Evolutionary conservation across 2,888 invertebrate species (phyloP).

Genomic region (Helleia helle): DNA sequence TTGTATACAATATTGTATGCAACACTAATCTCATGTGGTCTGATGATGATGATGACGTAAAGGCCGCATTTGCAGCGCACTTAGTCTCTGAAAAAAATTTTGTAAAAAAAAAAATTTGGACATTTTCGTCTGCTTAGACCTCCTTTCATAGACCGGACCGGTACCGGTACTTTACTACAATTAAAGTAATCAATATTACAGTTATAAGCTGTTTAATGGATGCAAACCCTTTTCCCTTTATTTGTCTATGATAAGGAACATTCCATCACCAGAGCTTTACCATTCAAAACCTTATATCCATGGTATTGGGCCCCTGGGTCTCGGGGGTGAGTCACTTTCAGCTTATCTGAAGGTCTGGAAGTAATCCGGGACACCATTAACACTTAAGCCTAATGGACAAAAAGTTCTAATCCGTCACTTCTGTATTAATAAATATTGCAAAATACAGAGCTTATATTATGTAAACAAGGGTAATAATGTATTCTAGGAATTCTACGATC

Average conservation of each 20-base stretch:
- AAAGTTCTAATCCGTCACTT: constrained; percentile 60
- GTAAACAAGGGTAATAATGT: too few relatives aligned
- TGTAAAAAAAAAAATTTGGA: too few relatives aligned
- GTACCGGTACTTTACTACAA: background rate
- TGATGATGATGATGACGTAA: too few relatives aligned
- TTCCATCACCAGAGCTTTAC: background rate
- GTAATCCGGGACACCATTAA: constrained; percentile 67
- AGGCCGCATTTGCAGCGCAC: too few relatives aligned
- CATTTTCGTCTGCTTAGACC: too few relatives aligned
- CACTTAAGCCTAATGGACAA: constrained; percentile 70
- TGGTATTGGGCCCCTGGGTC: background rate
- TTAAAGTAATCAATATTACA: background rate
- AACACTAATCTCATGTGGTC: too few relatives aligned
- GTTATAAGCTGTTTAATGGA: constrained; percentile 3
- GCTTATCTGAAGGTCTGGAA: constrained; percentile 40
- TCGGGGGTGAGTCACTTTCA: constrained; percentile 42
- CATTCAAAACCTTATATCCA: background rate
- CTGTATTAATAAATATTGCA: constrained; percentile 34
- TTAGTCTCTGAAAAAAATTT: too few relatives aligned
- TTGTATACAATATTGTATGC: too few relatives aligned
- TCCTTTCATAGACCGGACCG: too few relatives aligned
- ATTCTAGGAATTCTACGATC: too few relatives aligned
- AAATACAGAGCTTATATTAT: background rate
- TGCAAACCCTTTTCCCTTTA: background rate
- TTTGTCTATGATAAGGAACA: constrained; percentile 13